Percentiles rank a stretch among this genome's conserved stretches.
phyloP scores from a whole-genome alignment of 1,140 invertebrate species.

The Limonius californicus region DNA sequence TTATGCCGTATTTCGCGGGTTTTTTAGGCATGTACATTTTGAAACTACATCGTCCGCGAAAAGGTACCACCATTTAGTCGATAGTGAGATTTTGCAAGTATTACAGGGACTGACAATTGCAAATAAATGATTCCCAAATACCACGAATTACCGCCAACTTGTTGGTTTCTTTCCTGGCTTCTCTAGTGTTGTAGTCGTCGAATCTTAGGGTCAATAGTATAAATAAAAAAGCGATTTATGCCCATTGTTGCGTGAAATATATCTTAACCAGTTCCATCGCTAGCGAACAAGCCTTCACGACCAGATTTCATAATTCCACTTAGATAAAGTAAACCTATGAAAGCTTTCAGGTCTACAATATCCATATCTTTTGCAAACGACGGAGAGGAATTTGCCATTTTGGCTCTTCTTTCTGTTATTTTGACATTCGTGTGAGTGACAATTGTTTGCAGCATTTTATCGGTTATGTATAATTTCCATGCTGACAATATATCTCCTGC shows the following conservation, averaged over 20 bases:
- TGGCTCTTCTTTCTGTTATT: not conserved
- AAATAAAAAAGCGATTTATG: not conserved
- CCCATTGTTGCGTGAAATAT: not conserved
- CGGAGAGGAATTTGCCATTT: not conserved
- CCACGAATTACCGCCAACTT: not conserved
- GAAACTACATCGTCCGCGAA: not conserved
- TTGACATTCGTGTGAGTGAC: not conserved
- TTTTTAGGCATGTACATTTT: not conserved
- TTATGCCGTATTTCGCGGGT: not conserved
- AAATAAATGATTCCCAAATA: not conserved
- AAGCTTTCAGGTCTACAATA: not conserved
- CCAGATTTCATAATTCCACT: not conserved
- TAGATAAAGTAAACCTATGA: not conserved
- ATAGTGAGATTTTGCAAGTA: not conserved
- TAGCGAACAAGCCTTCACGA: not conserved
- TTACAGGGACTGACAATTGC: not conserved
- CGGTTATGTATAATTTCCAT: too few species aligned
- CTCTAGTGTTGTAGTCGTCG: not conserved
- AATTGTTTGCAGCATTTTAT: too few species aligned
- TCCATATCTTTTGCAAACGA: not conserved
- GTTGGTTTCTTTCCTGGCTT: not conserved
- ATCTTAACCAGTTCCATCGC: not conserved
- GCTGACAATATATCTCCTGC: too few species aligned
- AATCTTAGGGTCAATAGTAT: not conserved
- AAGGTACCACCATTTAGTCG: not conserved